Evolutionary conservation across 2,888 invertebrate species (phyloP), one percentile per base, ranked within the genome.

Genomic region (Coelinius sp.): DNA sequence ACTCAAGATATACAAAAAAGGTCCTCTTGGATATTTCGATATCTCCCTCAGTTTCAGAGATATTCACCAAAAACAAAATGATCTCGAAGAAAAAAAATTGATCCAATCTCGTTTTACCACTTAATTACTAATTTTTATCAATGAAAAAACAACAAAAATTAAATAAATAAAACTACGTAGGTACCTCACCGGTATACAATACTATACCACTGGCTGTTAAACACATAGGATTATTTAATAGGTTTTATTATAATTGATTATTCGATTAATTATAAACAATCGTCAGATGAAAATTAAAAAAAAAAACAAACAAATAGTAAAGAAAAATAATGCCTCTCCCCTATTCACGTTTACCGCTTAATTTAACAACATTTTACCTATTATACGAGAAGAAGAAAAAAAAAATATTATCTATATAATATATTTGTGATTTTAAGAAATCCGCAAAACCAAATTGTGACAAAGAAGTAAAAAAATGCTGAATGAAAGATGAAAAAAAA

Each of bases 171-270:
- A 85, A 86, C 84, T 86, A 88, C 85, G 85, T 85, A 85, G 86
- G 85, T 87, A 88, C 86, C 87, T 87, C 86, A 86, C 86, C 86
- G 87, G 87, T 87, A 87, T 87, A 87, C 84, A 85, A 85, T 84
- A 87, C 81, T 86, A 86, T 86, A 87, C 87, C 87, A 87, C 86
- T 87, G 87, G 87, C 87, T 87, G 87, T 87, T 87, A 85, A 63
- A 63, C 31, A 87, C 80, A 87, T 87, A 87, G 85, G 85, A 85
- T 85, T 86, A 86, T 84, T 84, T 82, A n/a, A 85, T 87, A 87
- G 86, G 84, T 84, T 86, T 86, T 86, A 86, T 84, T 83, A 35
- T 35, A 59, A 31, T 35, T 27, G 31, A 56, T 49, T 49, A 59
- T 35, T 49, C 41, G 22, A 63, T 63, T 41, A 38, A 63, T 41